Percentiles rank a stretch among this genome's conserved stretches.
These are phyloP conservation scores for Cylindroiulus punctatus DNA, from an alignment of 2,888 invertebrate species.

Conservation along the genomic window DNA sequence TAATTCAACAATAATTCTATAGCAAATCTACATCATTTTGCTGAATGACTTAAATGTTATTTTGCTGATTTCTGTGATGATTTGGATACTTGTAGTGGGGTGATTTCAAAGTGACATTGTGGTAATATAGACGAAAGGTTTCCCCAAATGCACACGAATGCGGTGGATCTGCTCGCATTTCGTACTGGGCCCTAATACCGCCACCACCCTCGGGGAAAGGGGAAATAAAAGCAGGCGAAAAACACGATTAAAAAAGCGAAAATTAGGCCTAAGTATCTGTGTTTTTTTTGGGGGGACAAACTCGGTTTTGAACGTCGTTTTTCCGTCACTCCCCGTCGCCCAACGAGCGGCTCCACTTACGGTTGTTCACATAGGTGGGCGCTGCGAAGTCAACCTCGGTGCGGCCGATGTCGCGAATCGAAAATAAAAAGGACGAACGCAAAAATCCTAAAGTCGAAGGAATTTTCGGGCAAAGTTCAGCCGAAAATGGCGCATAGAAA, in stretches of 20 bases:
- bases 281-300: neutral
- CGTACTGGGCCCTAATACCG: neutral
- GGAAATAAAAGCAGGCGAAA: neutral
- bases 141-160: too few relatives aligned
- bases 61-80: too few relatives aligned
- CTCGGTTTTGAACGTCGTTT: neutral
- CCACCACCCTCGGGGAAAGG: neutral
- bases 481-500: neutral
- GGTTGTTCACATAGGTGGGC: neutral
- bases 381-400: neutral
- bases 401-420: neutral
- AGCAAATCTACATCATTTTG: too few relatives aligned
- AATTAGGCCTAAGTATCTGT: neutral
- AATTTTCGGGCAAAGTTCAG: neutral
- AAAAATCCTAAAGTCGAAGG: neutral
- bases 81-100: too few relatives aligned
- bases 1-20: too few relatives aligned
- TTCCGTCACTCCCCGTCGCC: neutral
- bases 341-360: neutral
- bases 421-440: neutral
- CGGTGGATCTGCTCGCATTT: too few relatives aligned
- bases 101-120: too few relatives aligned
- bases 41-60: too few relatives aligned
- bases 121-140: too few relatives aligned
- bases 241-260: neutral